Evolutionary conservation across 2,888 invertebrate genomes (phyloP).

Genomic region (Drosophila pullipes): DNA sequence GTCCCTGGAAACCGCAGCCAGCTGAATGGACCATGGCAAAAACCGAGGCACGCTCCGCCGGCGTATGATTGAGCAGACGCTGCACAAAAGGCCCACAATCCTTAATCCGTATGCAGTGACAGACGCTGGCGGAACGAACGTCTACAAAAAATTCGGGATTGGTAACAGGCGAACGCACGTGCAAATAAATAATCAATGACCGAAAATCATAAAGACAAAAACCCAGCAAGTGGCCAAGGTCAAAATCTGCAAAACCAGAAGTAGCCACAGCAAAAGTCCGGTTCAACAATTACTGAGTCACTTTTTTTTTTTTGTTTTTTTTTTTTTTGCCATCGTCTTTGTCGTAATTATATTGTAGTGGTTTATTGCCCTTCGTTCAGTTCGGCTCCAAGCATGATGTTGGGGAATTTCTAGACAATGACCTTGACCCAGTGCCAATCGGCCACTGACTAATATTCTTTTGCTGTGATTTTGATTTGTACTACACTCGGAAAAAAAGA

Average conservation of each 20-base stretch:
- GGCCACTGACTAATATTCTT: conserved; percentile 49
- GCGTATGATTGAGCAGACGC: conserved; percentile 62
- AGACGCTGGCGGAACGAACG: conserved; percentile 41
- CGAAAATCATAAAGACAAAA: background rate
- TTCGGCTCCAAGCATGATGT: conserved; percentile 52
- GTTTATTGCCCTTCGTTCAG: conserved; percentile 78
- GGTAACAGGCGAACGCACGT: conserved; percentile 23
- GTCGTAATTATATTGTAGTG: conserved; percentile 38
- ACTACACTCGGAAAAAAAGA: background rate
- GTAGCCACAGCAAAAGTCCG: conserved; percentile 52
- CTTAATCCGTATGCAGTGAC: conserved; percentile 80
- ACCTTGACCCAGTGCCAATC: conserved; percentile 67
- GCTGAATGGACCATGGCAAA: conserved; percentile 69
- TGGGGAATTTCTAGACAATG: conserved; percentile 73
- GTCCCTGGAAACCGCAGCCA: conserved; percentile 76
- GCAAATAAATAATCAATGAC: conserved; percentile 15
- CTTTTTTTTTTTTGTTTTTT: conserved; percentile 37
- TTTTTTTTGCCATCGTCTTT: conserved; percentile 29
- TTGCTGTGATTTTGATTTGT: conserved; percentile 6
- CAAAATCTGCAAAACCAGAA: conserved; percentile 69
- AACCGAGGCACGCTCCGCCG: conserved; percentile 61
- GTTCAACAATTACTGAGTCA: conserved; percentile 74
- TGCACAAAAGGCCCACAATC: conserved; percentile 74
- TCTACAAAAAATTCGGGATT: conserved; percentile 37
- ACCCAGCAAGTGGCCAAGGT: conserved; percentile 46